Evolutionary conservation across 2,113 vertebrate genomes (phyloP).

Genomic region (Eolophus roseicapilla): DNA sequence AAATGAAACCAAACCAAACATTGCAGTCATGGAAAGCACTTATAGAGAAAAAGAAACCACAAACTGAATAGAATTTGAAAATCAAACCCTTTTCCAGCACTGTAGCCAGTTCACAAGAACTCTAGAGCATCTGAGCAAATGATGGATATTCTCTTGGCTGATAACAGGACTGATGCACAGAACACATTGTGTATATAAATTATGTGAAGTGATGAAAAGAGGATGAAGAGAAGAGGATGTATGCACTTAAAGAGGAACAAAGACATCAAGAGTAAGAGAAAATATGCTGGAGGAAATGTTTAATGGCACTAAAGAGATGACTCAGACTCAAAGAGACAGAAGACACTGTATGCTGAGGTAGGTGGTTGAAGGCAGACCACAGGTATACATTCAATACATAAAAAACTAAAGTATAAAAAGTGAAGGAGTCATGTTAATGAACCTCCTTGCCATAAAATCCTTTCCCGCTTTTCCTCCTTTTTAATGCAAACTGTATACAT

Average conservation of each 20-base stretch:
- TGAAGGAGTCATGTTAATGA: constrained; percentile 6
- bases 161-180: background rate
- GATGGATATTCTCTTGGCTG: background rate
- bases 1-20: background rate
- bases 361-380: background rate
- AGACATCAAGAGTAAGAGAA: background rate
- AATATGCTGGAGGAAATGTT: background rate
- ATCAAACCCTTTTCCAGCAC: background rate
- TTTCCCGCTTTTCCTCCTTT: background rate
- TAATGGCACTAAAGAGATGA: background rate
- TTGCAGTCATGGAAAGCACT: background rate
- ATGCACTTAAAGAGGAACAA: background rate
- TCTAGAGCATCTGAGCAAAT: background rate
- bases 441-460: background rate
- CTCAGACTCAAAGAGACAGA: background rate
- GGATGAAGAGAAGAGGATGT: background rate
- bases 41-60: background rate
- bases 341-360: background rate
- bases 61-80: background rate
- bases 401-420: background rate
- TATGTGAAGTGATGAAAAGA: background rate
- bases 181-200: background rate
- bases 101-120: background rate
- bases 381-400: background rate
- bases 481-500: constrained; percentile 52